Base-by-base conservation (phyloP, 30 jellyfish, hydroid and myxozoan species). In the Cassiopea xamachana region DNA sequence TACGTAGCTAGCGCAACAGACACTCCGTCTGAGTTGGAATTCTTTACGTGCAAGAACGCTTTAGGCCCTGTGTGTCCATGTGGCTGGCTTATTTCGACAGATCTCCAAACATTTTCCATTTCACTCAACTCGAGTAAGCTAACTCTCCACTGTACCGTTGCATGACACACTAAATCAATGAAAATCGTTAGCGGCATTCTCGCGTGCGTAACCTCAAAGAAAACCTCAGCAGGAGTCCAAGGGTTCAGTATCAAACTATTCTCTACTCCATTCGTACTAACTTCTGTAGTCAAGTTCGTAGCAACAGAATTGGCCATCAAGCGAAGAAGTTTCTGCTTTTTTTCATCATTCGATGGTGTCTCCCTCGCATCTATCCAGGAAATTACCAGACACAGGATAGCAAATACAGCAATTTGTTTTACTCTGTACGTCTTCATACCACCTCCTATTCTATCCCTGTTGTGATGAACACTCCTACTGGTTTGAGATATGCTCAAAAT, bases 1-100 rank as follows among this genome's bases (percentile, higher is more conserved):
- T 87, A 87, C 51, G 71, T 61, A 44, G 94, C 94, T 55, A 87
- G 76, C 45, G 87, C 94, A 48, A 80, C 83, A 79, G 89, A 58
- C 64, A 68, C 48, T 18, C 89, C 67, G 79, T 77, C 78, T 46
- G 73, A 83, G 47, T 75, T 45, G 70, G 89, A 70, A 48, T 87
- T 80, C 46, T 49, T 79, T 59, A 87, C 88, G 64, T 79, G 87
- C 46, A 87, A 46, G 58, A 75, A 87, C 58, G 86, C 69, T 49
- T 87, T 87, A 59, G 92, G 92, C 60, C 92, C 92, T 51, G 71
- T 46, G 7, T 79, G 73, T 10, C 69, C 74, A 48, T 44, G 72
- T 73, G 87, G 87, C 59, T 61, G 18, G 27, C 60, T 77, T 16
- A 87, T 70, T 55, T 87, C 94, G 48, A 87, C 88, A 18, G 80